Base-by-base conservation (phyloP, 2,888 invertebrate genomes). In the Drosophila vallismaia region DNA sequence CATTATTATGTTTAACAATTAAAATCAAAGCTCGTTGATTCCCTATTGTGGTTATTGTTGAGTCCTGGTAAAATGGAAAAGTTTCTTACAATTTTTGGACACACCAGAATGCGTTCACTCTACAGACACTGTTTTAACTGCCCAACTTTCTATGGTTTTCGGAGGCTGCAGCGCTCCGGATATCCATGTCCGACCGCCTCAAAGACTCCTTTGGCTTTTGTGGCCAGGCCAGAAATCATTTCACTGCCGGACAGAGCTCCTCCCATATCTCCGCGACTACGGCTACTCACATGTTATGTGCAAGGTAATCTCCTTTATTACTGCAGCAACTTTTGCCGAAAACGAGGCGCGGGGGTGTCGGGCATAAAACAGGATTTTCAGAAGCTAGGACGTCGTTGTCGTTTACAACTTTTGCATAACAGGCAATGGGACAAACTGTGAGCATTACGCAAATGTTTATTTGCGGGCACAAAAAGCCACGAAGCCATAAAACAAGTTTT, bases 221-320 rank as follows among this genome's bases (percentile, higher is more conserved):
- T 73, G 77, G 77, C 46, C 40, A 26, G 33, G 40, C 44, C 46
- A 71, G 63, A 60, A 68, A 81, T 79, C 69, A 80, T 81, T 77
- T 81, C 71, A 56, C 71, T 70, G 38, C 62, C 28, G 14, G 50
- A 33, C 33, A 29, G 46, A 54, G 40, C 54, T 48, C 46, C 19
- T 38, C 44, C 38, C 26, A 42, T 10, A 14, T 33, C 44, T 12
- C 12, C 62, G 29, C 45, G 38, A 56, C 59, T 52, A 54, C 12
- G 66, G 62, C 70, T 59, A 71, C 73, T 75, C 77, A 75, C 79
- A 80, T 86, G 85, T 76, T 79, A 81, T 86, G 84, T 79, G 81
- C 75, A 73, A 70, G 85, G 82, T 85, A 85, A 85, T 85, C 84
- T 85, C 74, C 78, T 85, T 85, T 85, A 85, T 85, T 86, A 86